Conservation (phyloP, 2,113 vertebrate species). For the Leucosticte australis region DNA sequence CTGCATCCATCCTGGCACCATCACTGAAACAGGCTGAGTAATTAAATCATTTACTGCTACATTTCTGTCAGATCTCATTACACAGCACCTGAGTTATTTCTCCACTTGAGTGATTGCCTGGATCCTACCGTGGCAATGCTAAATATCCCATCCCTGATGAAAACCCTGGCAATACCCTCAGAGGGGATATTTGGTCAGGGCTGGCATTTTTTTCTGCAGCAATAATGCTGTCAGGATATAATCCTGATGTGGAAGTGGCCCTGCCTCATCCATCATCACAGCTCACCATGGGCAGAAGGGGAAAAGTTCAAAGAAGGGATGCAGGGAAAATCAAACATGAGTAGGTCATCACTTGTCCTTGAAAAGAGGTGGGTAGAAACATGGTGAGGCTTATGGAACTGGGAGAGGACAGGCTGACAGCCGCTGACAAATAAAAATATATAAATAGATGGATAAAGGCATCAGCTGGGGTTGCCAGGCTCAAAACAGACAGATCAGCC, state of each 20-base stretch:
- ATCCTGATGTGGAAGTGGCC: neutral
- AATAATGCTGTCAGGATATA: neutral
- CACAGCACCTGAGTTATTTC: neutral
- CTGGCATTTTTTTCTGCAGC: neutral
- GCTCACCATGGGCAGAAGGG: neutral
- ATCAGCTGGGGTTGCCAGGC: neutral
- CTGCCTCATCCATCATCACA: neutral
- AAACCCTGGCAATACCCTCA: neutral
- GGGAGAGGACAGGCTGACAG: neutral
- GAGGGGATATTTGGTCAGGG: neutral
- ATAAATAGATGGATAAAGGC: neutral
- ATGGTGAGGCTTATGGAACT: neutral
- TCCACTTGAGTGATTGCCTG: neutral
- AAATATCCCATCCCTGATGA: neutral
- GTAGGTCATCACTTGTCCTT: neutral
- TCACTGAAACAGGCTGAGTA: neutral
- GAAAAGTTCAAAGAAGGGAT: neutral
- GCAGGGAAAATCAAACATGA: neutral
- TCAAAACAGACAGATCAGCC: neutral
- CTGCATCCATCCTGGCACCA: neutral
- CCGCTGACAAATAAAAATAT: neutral
- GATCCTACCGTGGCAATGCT: neutral
- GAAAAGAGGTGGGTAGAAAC: neutral
- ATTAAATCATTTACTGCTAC: slow-evolving; percentile 6
- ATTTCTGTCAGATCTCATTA: slow-evolving; percentile 6